A percentile compares a stretch with the other conserved stretches of the same genome.
Conservation (phyloP, 1,140 invertebrate genomes). For the Bombyx mandarina region DNA sequence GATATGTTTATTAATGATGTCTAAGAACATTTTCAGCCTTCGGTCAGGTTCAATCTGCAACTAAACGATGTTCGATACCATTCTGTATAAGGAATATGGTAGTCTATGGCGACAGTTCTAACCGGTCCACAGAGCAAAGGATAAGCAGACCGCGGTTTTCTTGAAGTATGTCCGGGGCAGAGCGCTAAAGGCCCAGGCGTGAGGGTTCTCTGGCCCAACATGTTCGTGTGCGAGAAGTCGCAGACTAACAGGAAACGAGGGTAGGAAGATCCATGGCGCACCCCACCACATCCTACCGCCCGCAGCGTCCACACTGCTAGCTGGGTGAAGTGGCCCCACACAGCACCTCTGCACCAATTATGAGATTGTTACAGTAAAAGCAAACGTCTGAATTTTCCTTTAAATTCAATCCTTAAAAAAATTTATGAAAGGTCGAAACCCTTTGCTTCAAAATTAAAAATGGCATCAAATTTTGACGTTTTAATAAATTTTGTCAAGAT, state of each 20-base stretch:
- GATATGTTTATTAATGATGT: too few relatives aligned
- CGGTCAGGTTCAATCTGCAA: too few relatives aligned
- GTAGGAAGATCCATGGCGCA: slow-evolving; percentile 28
- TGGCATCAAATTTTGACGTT: too few relatives aligned
- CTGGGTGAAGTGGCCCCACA: slow-evolving; percentile 57
- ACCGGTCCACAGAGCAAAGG: slow-evolving; percentile 37
- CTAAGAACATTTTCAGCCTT: too few relatives aligned
- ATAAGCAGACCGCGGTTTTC: slow-evolving; percentile 28
- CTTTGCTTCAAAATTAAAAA: too few relatives aligned
- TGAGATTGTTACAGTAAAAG: not conserved
- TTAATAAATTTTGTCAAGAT: too few relatives aligned
- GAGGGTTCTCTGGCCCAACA: slow-evolving; percentile 51
- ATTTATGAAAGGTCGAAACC: too few relatives aligned
- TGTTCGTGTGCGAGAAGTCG: slow-evolving; percentile 62
- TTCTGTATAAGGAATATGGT: too few relatives aligned
- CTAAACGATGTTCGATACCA: too few relatives aligned
- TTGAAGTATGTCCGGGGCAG: slow-evolving; percentile 33
- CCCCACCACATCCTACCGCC: slow-evolving; percentile 49
- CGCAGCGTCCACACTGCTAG: slow-evolving; percentile 46
- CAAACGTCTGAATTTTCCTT: not conserved
- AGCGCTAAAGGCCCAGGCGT: slow-evolving; percentile 26
- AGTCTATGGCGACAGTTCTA: not conserved
- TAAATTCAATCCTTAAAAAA: not conserved
- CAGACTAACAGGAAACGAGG: slow-evolving; percentile 44
- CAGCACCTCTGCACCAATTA: slow-evolving; percentile 23